Conservation (phyloP, 1,140 invertebrate species). For the Drosophila kanapiae region DNA sequence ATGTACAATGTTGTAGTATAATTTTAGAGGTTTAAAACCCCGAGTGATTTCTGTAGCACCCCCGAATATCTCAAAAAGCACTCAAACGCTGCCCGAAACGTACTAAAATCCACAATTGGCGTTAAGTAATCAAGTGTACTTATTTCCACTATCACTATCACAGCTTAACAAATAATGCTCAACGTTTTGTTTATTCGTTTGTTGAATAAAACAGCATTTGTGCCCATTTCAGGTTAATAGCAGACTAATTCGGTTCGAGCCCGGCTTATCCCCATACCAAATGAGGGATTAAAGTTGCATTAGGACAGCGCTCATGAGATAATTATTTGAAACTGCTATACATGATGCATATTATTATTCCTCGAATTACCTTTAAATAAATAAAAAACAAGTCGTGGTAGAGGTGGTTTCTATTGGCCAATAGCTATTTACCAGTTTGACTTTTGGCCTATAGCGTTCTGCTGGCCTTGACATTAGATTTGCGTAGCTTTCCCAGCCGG, state of each 20-base stretch:
- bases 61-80: neutral
- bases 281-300: neutral
- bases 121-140: neutral
- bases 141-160: neutral
- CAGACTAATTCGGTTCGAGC: neutral
- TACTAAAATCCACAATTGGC: neutral
- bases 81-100: neutral
- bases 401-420: neutral
- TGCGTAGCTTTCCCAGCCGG: slow-evolving; percentile 5
- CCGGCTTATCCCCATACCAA: neutral
- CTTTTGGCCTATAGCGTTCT: slow-evolving; percentile 6
- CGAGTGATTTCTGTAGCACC: no score
- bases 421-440: slow-evolving; percentile 14
- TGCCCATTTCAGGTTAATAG: neutral
- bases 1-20: no score
- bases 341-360: no score
- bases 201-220: neutral
- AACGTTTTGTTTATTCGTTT: neutral
- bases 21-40: no score
- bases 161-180: neutral
- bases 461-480: slow-evolving; percentile 19
- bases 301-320: no score
- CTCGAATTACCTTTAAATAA: neutral
- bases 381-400: neutral
- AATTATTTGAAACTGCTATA: neutral